These are phyloP conservation scores for Varanus salvator DNA, from an alignment of 2,113 vertebrate genomes.

Conservation along the genomic window DNA sequence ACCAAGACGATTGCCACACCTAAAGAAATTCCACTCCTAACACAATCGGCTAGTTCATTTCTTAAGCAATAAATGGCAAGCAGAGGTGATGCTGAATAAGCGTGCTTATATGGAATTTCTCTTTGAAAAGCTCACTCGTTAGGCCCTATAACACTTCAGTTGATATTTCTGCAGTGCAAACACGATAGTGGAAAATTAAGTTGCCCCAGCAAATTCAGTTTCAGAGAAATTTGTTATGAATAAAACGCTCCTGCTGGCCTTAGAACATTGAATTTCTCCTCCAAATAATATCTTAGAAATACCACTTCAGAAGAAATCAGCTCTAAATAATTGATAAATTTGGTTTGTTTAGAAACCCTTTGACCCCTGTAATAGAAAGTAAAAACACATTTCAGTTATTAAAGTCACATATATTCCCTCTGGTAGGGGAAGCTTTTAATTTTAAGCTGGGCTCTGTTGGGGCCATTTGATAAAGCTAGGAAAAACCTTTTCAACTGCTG, in stretches of 20 bases:
- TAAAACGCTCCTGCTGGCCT: constrained; percentile 83
- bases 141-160: constrained; percentile 79
- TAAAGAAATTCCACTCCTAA: constrained; percentile 67
- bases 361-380: constrained; percentile 88
- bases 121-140: constrained; percentile 81
- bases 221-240: constrained; percentile 92
- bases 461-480: constrained; percentile 83
- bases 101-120: constrained; percentile 83
- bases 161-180: constrained; percentile 85
- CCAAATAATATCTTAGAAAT: constrained; percentile 94
- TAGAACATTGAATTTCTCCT: constrained; percentile 95
- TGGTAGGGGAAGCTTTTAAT: constrained; percentile 84
- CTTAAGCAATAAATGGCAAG: constrained; percentile 81
- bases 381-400: constrained; percentile 88
- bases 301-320: constrained; percentile 93
- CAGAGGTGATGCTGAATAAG: constrained; percentile 84
- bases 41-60: constrained; percentile 74
- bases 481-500: constrained; percentile 80
- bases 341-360: constrained; percentile 90
- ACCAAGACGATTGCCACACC: constrained; percentile 68
- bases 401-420: constrained; percentile 86
- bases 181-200: constrained; percentile 90
- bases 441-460: constrained; percentile 80
- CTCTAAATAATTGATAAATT: constrained; percentile 96
- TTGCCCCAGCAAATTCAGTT: constrained; percentile 94